Base-by-base conservation (phyloP, 2,888 invertebrate species). In the Cerastis rubricosa region DNA sequence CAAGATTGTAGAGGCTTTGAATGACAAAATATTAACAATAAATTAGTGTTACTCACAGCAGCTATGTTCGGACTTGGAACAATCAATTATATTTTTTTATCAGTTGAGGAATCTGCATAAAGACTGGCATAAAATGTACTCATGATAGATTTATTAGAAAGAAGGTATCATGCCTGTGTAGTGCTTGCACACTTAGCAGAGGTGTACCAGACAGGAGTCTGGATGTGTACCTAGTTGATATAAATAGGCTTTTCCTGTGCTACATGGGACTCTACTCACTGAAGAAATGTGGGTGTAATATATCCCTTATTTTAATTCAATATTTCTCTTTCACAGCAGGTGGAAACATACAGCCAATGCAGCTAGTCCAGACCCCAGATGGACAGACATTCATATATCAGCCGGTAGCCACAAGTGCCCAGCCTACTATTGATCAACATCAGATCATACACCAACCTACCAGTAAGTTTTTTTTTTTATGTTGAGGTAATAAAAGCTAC, bases 341-440 rank as follows among this genome's bases (percentile, higher is more conserved):
- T 11, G 97, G 97, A 86, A 97, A 97, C 78, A 97, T 98, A 59
- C 99, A 99, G 93, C 97, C 99, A 22, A 98, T 99, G 91, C 99
- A 99, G 93, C 96, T 99, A 63, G 98, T 99, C 54, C 99, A 99
- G 93, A 98, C 99, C 0, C 97, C 99, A 0, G 99, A 99, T 94
- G 99, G 99, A 1, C 99, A 99, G 94, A 99, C 99, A 0, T 98
- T 98, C 88, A 97, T 99, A 74, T 99, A 99, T 93, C 99, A 99
- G 92, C 98, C 99, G 0, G 87, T 87, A 3, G 97, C 93, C 0
- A 89, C 94, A 0, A 93, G 78, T 59, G 88, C 94, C 0, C 95
- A 95, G 78, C 94, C 93, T 0, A 89, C 95, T 11, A 93, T 96
- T 0, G 96, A 96, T 80, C 96, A 96, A 79, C 96, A 96, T 74